Evolutionary conservation across 1,140 invertebrate genomes (phyloP).

Genomic region (Venturia canescens): DNA sequence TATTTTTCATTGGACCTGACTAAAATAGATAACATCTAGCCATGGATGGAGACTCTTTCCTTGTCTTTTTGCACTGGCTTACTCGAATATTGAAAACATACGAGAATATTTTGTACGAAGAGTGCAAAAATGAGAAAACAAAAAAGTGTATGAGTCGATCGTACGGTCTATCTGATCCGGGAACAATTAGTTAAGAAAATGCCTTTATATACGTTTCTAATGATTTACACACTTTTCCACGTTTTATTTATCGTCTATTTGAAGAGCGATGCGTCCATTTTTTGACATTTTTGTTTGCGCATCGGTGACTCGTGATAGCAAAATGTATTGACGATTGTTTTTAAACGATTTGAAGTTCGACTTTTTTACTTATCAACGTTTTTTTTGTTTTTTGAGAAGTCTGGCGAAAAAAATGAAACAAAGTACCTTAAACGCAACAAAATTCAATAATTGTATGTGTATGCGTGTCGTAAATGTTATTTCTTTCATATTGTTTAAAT

Average conservation of each 20-base stretch:
- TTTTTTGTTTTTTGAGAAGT: neutral
- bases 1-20: too few relatives aligned
- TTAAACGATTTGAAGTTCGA: too few relatives aligned
- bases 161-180: neutral
- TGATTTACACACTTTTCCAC: neutral
- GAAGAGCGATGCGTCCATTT: constrained; percentile 5
- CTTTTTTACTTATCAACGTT: neutral
- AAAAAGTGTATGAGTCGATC: neutral
- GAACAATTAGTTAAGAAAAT: constrained; percentile 27
- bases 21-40: too few relatives aligned
- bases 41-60: too few relatives aligned
- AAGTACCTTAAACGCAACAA: neutral
- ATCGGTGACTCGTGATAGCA: neutral
- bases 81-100: neutral
- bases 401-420: neutral
- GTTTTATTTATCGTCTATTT: neutral
- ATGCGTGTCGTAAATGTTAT: neutral
- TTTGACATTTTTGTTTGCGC: neutral
- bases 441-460: constrained; percentile 17
- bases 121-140: neutral
- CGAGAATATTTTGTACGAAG: neutral
- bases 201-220: neutral
- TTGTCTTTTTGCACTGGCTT: too few relatives aligned
- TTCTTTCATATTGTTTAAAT: constrained; percentile 23
- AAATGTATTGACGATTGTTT: neutral